phyloP scores from a whole-genome alignment of 2,113 vertebrate genomes.

The Nothocercus julius region DNA sequence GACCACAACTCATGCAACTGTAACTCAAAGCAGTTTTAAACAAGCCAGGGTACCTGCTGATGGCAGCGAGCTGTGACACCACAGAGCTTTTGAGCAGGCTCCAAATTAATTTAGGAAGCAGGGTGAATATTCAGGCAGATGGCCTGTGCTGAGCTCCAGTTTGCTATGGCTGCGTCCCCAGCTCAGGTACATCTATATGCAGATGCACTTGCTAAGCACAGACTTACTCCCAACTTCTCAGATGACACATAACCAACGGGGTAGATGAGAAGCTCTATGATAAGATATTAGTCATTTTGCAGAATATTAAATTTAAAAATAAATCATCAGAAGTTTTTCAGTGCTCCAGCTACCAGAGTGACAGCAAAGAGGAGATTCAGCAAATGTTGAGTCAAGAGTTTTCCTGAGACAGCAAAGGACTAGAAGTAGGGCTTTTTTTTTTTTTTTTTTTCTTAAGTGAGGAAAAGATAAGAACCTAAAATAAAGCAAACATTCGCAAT shows the following conservation, averaged over 20 bases:
- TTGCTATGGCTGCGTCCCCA: fast-evolving
- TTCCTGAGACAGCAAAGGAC: not conserved
- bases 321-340: constrained; percentile 8
- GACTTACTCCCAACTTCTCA: not conserved
- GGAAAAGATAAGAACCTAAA: not conserved
- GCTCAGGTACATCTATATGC: not conserved
- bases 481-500: not conserved
- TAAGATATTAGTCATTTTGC: not conserved
- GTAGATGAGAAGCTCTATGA: not conserved
- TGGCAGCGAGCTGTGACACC: not conserved
- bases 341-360: not conserved
- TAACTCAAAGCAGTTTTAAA: not conserved
- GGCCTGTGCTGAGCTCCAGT: not conserved
- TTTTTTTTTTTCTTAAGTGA: not conserved
- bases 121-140: not conserved
- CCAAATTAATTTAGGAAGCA: not conserved
- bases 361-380: not conserved
- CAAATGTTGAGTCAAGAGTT: not conserved
- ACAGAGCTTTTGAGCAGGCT: not conserved
- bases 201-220: not conserved
- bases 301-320: not conserved
- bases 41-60: not conserved
- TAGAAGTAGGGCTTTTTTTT: not conserved
- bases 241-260: not conserved
- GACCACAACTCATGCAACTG: not conserved